phyloP scores from a whole-genome alignment of 2,888 invertebrate genomes.

The Eristalinus sepulchralis region DNA sequence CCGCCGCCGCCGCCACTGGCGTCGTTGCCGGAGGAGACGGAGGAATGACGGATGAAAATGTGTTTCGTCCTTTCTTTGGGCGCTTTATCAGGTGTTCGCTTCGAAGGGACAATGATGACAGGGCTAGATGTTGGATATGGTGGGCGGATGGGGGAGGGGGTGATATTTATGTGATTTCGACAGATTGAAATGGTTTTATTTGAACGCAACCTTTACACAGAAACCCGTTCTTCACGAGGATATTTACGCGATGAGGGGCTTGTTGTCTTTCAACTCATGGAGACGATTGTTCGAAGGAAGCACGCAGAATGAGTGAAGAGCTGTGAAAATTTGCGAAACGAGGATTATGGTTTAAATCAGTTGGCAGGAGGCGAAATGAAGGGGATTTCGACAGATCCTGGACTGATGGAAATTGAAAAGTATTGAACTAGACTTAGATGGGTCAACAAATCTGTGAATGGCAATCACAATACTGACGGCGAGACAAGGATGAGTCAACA shows the following conservation, averaged over 20 bases:
- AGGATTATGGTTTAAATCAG: too few relatives aligned
- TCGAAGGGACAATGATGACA: slow-evolving; percentile 14
- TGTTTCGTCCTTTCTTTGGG: slow-evolving; percentile 44
- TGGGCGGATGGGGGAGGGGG: too few relatives aligned
- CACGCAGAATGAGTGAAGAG: too few relatives aligned
- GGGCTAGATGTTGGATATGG: slow-evolving; percentile 12
- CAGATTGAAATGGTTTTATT: slow-evolving; percentile 2
- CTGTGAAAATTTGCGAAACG: too few relatives aligned
- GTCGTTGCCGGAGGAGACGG: not conserved
- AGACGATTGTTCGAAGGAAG: too few relatives aligned
- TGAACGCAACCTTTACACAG: not conserved
- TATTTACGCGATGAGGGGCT: not conserved
- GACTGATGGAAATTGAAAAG: too few relatives aligned
- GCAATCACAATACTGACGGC: too few relatives aligned
- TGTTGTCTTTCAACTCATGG: not conserved
- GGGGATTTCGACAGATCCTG: too few relatives aligned
- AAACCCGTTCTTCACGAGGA: not conserved
- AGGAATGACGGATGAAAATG: slow-evolving; percentile 62
- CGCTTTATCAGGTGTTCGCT: slow-evolving; percentile 59
- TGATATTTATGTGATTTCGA: slow-evolving; percentile 4
- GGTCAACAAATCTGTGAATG: too few relatives aligned
- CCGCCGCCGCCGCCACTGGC: not conserved
- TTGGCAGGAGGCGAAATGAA: too few relatives aligned
- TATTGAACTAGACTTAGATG: too few relatives aligned
- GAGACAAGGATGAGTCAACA: too few relatives aligned